Base-by-base conservation (phyloP, 53 echinoderm and acorn worm genomes). In the Apostichopus leukothele region DNA sequence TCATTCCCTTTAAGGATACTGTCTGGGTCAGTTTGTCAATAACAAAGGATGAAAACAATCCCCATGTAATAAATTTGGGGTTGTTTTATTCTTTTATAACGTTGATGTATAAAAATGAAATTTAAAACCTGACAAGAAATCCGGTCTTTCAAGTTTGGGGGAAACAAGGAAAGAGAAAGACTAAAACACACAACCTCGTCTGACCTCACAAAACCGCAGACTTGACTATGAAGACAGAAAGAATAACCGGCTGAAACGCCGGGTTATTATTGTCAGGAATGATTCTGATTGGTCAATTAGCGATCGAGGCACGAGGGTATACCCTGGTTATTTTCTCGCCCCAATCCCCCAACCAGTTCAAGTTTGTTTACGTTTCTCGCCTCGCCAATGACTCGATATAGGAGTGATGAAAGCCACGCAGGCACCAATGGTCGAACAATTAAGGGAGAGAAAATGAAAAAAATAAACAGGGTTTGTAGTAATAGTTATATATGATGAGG, bases 401-500 rank as follows among this genome's bases (percentile, higher is more conserved):
- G 18, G 20, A 71, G 71, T 71, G 14, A 71, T 63, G 63, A 63
- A 63, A 63, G 63, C 12, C 63, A 16, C 63, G 63, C 71, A 71
- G 71, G 18, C 71, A 71, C 18, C 71, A 71, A 71, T 71, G 71
- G 71, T 19, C 71, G 71, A 71, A 18, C 71, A 71, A 71, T 71
- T 63, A 63, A 63, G 63, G 63, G 16, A 16, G 63, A 63, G 16
- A 63, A 63, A 63, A 16, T 63, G 63, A 39, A 39, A 39, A 39
- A 39, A 39, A 39, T 39, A 39, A 39, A 39, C 39, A 39, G 39
- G 39, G 39, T 39, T 39, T 39, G 39, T 39, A 39, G 39, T 39
- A 39, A 39, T 39, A 39, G 39, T 39, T 39, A 39, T 39, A 39
- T 39, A 39, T 39, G 39, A 39, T 39, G 39, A 3, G 3, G 39